A percentile compares a stretch with the other conserved stretches of the same genome.
Conservation (phyloP, 2,797 vertebrate genomes). For the Pipistrellus pygmaeus region DNA sequence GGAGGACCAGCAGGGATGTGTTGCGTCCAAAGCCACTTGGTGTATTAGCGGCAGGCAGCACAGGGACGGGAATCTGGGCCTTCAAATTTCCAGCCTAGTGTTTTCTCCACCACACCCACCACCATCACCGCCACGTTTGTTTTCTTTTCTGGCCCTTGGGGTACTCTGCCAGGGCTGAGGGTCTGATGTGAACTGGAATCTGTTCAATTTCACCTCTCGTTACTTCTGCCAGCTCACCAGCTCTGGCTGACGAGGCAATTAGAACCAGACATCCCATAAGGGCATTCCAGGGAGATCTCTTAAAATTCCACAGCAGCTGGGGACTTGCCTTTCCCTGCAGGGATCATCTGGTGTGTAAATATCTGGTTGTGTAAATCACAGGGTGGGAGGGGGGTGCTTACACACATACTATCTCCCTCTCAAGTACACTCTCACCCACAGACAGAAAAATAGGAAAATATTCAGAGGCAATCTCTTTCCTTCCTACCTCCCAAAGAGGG, state of each 20-base stretch:
- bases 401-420: background rate
- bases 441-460: constrained; percentile 53
- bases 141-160: constrained; percentile 72
- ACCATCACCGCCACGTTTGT: constrained; percentile 52
- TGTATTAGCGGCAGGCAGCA: background rate
- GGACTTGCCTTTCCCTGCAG: constrained; percentile 78
- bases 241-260: constrained; percentile 80
- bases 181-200: constrained; percentile 78
- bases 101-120: constrained; percentile 53
- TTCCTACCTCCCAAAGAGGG: constrained; percentile 53
- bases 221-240: constrained; percentile 73
- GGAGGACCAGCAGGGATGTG: background rate
- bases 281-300: constrained; percentile 79
- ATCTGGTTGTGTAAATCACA: constrained; percentile 47
- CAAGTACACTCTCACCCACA: constrained; percentile 1
- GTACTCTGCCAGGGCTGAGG: constrained; percentile 69
- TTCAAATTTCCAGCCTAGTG: constrained; percentile 26
- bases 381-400: background rate
- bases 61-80: background rate
- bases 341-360: constrained; percentile 78
- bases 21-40: background rate
- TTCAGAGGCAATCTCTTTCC: background rate
- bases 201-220: constrained; percentile 80
- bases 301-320: constrained; percentile 81
- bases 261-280: constrained; percentile 81